Evolutionary conservation across 2,888 invertebrate species (phyloP).

Genomic region (Machimus atricapillus): DNA sequence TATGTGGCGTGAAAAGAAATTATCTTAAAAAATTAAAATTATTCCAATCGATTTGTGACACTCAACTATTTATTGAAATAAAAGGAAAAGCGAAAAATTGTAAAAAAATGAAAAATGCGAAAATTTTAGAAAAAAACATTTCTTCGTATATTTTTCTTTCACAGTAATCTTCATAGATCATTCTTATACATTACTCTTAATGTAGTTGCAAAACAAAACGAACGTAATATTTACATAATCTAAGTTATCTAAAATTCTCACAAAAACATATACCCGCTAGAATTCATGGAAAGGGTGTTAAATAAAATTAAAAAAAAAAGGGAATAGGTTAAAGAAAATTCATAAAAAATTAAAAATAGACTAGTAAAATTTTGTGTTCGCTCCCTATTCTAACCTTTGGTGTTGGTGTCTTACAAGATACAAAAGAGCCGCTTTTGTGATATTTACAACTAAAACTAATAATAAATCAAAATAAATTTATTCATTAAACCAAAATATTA

Average conservation of each 20-base stretch:
- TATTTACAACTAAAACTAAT: background rate
- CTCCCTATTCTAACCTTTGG: background rate
- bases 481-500: background rate
- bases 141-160: background rate
- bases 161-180: background rate
- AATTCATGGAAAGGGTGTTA: background rate
- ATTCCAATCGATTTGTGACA: background rate
- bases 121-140: background rate
- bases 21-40: background rate
- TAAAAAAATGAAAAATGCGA: background rate
- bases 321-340: background rate
- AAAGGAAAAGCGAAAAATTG: slow-evolving; percentile 44
- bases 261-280: background rate
- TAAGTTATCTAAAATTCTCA: background rate
- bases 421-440: background rate
- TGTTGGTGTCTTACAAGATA: background rate
- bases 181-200: background rate
- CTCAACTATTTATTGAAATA: background rate
- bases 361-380: background rate
- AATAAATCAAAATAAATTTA: background rate
- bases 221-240: background rate
- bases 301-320: background rate
- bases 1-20: background rate
- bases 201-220: background rate
- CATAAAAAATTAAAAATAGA: background rate